Conservation (phyloP, 2,113 vertebrate species). For the Tyrannus savana region DNA sequence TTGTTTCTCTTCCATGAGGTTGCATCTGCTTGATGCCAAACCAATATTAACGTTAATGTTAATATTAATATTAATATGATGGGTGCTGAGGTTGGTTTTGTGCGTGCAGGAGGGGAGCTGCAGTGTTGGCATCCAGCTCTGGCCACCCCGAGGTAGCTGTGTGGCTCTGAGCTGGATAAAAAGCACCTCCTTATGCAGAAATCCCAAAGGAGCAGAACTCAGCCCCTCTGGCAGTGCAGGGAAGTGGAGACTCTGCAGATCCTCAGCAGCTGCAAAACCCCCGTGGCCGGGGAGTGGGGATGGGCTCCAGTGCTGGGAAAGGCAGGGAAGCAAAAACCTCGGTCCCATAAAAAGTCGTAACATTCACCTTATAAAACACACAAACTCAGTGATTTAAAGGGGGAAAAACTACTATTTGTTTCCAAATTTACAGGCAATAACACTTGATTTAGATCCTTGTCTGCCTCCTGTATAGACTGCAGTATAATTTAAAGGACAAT, state of each 20-base stretch:
- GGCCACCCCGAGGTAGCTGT: rapidly evolving
- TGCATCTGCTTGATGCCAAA: not conserved
- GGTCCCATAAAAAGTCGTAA: not conserved
- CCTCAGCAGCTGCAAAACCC: rapidly evolving
- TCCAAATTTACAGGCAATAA: slow-evolving; percentile 80
- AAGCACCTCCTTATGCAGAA: not conserved
- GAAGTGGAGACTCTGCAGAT: not conserved
- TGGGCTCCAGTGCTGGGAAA: rapidly evolving
- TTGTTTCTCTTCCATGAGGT: not conserved
- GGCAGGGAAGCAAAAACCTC: not conserved
- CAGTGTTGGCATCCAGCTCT: rapidly evolving
- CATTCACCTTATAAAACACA: slow-evolving; percentile 62
- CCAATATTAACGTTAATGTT: rapidly evolving
- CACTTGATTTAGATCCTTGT: slow-evolving; percentile 75
- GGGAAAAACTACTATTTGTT: slow-evolving; percentile 77
- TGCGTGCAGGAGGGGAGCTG: rapidly evolving
- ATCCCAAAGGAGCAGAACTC: not conserved
- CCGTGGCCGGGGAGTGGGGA: rapidly evolving
- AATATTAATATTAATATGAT: rapidly evolving
- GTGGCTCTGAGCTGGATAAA: not conserved
- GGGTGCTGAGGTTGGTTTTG: rapidly evolving
- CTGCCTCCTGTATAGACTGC: slow-evolving; percentile 76
- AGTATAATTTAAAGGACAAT: slow-evolving; percentile 81
- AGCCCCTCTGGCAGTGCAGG: rapidly evolving
- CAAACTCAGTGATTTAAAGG: slow-evolving; percentile 70